Evolutionary conservation across 2,113 vertebrate genomes (phyloP).

Genomic region (Bujurquina vittata): DNA sequence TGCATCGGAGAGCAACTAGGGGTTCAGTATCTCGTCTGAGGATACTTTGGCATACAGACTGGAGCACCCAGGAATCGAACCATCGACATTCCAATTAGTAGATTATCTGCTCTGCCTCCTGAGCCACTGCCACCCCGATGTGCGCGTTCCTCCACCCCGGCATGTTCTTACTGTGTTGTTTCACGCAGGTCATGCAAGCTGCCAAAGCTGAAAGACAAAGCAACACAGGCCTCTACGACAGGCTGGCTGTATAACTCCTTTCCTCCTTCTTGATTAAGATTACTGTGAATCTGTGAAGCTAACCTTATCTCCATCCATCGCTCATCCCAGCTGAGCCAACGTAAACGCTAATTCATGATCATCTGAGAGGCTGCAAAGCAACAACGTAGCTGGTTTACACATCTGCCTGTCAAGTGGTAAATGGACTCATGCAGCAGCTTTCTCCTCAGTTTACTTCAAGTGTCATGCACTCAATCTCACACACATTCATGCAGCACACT

Average conservation of each 20-base stretch:
- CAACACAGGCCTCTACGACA: not conserved
- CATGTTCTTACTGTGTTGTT: not conserved
- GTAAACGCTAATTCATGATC: not conserved
- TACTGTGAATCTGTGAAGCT: accelerated
- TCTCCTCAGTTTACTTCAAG: not conserved
- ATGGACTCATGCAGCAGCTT: accelerated
- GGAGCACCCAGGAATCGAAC: too few species aligned
- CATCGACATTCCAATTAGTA: too few species aligned
- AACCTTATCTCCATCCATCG: not conserved
- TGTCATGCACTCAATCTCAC: too few species aligned
- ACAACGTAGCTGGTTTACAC: too few species aligned
- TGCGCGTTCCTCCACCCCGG: too few species aligned
- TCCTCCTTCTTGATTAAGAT: not conserved
- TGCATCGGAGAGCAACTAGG: too few species aligned
- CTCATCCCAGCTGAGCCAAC: not conserved
- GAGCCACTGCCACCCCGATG: too few species aligned
- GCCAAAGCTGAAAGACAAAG: not conserved
- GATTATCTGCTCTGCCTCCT: too few species aligned
- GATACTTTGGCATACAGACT: too few species aligned
- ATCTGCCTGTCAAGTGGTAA: accelerated
- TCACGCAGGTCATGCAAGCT: not conserved
- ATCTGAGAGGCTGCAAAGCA: not conserved
- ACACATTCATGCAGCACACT: too few species aligned
- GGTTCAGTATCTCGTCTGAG: too few species aligned
- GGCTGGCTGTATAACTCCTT: not conserved